Evolutionary conservation across 2,113 vertebrate species (phyloP).

Genomic region (Nycticebus coucang): DNA sequence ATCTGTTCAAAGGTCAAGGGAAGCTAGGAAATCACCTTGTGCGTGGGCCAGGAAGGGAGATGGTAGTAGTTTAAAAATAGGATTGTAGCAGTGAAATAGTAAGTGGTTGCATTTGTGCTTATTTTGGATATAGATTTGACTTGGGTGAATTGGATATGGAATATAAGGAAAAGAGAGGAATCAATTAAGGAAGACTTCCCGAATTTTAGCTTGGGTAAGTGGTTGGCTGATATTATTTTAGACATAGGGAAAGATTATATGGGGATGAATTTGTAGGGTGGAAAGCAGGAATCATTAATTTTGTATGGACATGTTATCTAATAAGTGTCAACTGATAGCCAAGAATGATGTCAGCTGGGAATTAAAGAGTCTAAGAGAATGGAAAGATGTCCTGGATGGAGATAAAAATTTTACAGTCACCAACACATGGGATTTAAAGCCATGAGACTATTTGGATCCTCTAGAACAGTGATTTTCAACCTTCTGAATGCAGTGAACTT

Average conservation of each 20-base stretch:
- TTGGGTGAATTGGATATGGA: not conserved
- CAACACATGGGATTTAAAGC: not conserved
- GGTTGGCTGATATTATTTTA: not conserved
- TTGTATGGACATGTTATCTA: constrained; percentile 14
- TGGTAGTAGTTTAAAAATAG: not conserved
- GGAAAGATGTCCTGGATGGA: not conserved
- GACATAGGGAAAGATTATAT: not conserved
- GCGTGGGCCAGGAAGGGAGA: not conserved
- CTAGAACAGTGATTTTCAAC: not conserved
- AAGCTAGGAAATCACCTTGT: not conserved
- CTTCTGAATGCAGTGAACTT: no score
- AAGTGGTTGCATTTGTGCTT: not conserved
- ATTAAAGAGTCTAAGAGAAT: not conserved
- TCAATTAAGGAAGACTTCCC: not conserved
- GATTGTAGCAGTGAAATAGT: not conserved
- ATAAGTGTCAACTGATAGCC: not conserved
- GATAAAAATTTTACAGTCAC: not conserved
- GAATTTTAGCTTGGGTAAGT: not conserved
- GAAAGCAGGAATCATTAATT: not conserved
- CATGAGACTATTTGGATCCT: not conserved
- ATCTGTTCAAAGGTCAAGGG: not conserved
- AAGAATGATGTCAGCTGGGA: not conserved
- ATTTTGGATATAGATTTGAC: not conserved
- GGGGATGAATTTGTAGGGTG: not conserved
- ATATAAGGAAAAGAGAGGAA: not conserved